Conservation (phyloP, 2,113 vertebrate genomes). For the Saguinus imperator region DNA sequence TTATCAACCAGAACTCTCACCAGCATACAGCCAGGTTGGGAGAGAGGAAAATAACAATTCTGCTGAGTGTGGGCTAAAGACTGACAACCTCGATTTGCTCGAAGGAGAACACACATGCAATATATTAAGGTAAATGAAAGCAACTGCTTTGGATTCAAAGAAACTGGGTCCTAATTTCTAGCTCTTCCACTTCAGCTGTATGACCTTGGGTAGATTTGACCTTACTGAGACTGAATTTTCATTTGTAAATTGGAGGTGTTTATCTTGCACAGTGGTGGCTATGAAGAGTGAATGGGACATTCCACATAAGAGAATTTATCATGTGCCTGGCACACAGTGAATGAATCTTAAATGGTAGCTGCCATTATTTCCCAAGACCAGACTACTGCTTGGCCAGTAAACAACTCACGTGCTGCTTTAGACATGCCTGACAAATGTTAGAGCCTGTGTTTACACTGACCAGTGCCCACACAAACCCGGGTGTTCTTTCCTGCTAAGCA, state of each 20-base stretch:
- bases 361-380: background rate
- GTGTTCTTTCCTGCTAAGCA: background rate
- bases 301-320: background rate
- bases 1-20: background rate
- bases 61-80: background rate
- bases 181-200: background rate
- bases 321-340: background rate
- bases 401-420: accelerated
- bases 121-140: background rate
- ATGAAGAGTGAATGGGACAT: background rate
- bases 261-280: background rate
- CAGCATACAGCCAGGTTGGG: background rate
- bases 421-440: background rate
- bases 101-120: background rate
- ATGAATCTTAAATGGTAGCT: background rate
- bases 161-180: background rate
- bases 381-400: background rate
- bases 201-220: background rate
- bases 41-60: background rate
- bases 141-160: background rate
- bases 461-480: background rate
- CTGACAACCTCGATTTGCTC: background rate
- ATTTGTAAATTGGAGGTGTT: background rate
- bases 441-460: background rate
- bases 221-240: background rate